A percentile compares a stretch with the other conserved stretches of the same genome.
Evolutionary conservation across 2,888 invertebrate genomes (phyloP).

Genomic region (Kuschelorhynchus macadamiae): DNA sequence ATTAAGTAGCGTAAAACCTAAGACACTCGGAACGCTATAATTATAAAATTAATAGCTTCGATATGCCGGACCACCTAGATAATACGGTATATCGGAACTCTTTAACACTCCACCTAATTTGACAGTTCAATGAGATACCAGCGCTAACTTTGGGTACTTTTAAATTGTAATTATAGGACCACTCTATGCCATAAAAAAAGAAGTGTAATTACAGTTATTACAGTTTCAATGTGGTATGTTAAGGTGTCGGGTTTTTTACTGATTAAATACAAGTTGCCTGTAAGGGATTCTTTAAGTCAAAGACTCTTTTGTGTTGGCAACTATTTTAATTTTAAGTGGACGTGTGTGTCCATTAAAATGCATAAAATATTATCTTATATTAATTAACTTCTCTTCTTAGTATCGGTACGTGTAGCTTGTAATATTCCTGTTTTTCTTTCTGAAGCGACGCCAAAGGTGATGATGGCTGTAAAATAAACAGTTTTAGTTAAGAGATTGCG

Average conservation of each 20-base stretch:
- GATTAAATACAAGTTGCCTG: slow-evolving; percentile 39
- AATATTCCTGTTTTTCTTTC: background rate
- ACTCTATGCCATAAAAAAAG: slow-evolving; percentile 38
- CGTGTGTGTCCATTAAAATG: slow-evolving; percentile 16
- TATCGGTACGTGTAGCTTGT: slow-evolving; percentile 1
- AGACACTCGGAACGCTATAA: slow-evolving; percentile 27
- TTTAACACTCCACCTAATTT: slow-evolving; percentile 40
- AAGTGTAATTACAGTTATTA: slow-evolving; percentile 39
- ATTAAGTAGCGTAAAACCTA: slow-evolving; percentile 27
- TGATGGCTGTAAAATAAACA: slow-evolving; percentile 24
- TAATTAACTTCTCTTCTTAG: slow-evolving; percentile 30
- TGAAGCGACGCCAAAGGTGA: background rate
- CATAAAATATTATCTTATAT: slow-evolving; percentile 33
- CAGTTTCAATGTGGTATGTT: slow-evolving; percentile 29
- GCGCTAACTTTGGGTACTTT: slow-evolving; percentile 32
- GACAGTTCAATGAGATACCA: slow-evolving; percentile 41
- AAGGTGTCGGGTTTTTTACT: slow-evolving; percentile 38
- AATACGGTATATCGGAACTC: slow-evolving; percentile 32
- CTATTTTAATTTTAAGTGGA: slow-evolving; percentile 39
- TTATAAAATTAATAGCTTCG: slow-evolving; percentile 32
- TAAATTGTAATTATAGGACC: slow-evolving; percentile 44
- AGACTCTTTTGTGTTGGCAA: slow-evolving; percentile 36
- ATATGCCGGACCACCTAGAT: slow-evolving; percentile 39
- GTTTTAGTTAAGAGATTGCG: slow-evolving; percentile 22
- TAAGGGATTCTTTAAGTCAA: slow-evolving; percentile 39